Evolutionary conservation across 2,888 invertebrate genomes (phyloP), one percentile per base, ranked within the genome.

Genomic region (Alloplasta piceator): DNA sequence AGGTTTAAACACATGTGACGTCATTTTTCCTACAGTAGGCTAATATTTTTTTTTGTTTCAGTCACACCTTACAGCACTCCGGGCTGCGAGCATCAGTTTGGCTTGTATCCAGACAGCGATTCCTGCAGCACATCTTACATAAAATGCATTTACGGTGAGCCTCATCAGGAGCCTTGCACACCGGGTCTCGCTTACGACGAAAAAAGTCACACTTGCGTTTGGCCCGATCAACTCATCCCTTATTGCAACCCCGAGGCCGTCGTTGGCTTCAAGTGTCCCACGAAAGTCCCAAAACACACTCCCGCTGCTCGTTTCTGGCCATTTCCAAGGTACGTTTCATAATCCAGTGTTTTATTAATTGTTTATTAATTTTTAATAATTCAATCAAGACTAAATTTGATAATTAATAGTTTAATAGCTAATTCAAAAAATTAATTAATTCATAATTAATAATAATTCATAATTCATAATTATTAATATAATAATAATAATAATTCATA

Each of bases 251-350:
- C 98, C 83, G 98, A 98, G 94, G 96, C 96, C 87, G 96, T 98
- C 77, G 96, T 98, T 81, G 98, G 98, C 72, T 98, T 98, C 94
- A 97, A 97, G 89, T 98, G 98, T 91, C 98, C 98, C 41, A 95
- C 95, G 2, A 97, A 97, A 91, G 95, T 97, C 60, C 96, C 97
- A 43, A 94, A 96, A 5, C 94, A 96, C 90, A 95, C 96, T 12
- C 94, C 96, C 77, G 95, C 97, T 4, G 97, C 97, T 68, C 97
- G 96, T 91, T 98, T 98, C 94, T 97, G 97, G 96, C 98, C 98
- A 0, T 98, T 95, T 94, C 98, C 98, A 43, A 95, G 98, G 85
- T 92, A 87, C 63, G 43, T 58, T 14, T 39, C 48, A 6, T 26
- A 7, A 12, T 55, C 61, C 56, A 10, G 1, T 55, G 1, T 12